Evolutionary conservation across 2,113 vertebrate genomes (phyloP).

Genomic region (Melanerpes aurifrons): DNA sequence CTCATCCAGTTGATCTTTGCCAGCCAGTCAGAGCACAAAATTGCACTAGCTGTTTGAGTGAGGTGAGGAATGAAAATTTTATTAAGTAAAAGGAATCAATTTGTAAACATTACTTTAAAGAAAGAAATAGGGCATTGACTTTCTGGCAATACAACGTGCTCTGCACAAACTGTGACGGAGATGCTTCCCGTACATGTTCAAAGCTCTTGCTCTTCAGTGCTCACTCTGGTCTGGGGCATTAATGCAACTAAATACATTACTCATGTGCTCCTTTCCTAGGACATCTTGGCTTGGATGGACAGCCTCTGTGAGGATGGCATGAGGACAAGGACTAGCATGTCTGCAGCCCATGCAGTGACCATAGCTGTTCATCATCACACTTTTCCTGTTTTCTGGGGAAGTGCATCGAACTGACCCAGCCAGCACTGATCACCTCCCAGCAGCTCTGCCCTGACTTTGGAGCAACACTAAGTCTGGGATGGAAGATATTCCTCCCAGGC

Average conservation of each 20-base stretch:
- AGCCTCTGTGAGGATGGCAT: neutral
- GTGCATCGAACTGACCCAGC: neutral
- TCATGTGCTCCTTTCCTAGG: neutral
- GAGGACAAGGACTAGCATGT: neutral
- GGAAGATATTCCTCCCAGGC: neutral
- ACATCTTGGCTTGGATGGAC: neutral
- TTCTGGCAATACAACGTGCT: rapidly evolving
- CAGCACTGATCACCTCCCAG: neutral
- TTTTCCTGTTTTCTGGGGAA: neutral
- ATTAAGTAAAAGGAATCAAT: neutral
- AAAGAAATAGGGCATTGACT: neutral
- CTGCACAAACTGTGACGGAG: neutral
- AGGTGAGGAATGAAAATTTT: neutral
- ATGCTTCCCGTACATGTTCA: neutral
- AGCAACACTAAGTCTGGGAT: neutral
- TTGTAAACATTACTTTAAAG: neutral
- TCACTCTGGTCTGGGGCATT: neutral
- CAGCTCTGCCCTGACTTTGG: neutral
- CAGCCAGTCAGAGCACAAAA: neutral
- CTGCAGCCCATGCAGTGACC: neutral
- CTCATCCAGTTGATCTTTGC: neutral
- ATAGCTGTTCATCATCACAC: neutral
- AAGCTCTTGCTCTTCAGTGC: neutral
- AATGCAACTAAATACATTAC: neutral
- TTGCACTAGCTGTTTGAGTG: neutral